Base-by-base conservation (phyloP, 2,113 vertebrate species). In the Callorhinus ursinus region DNA sequence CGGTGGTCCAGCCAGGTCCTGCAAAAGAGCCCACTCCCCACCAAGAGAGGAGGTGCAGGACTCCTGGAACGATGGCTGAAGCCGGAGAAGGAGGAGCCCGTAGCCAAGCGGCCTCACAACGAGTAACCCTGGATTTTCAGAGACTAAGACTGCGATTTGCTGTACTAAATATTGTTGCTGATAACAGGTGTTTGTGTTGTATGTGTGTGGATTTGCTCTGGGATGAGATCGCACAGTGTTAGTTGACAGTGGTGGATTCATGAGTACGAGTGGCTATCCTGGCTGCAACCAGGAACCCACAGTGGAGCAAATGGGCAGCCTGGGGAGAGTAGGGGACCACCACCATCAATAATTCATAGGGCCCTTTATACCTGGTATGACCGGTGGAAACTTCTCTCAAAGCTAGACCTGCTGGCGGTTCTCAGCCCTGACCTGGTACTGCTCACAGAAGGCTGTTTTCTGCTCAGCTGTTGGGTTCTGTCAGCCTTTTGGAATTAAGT, bases 61-160 rank as follows among this genome's bases (percentile, higher is more conserved):
- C 69, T 98, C 89, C 97, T 98, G 97, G 98, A 98, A 14, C 93
- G 92, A 28, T 99, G 99, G 98, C 98, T 99, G 39, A 98, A 98
- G 93, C 98, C 97, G 51, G 97, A 98, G n/a, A 96, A 98, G 63
- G 97, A 98, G 81, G 99, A 94, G 55, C 98, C 96, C 0, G 92
- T 59, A 93, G 98, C 89, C 4, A 99, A 99, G 97, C 99, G 99
- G 93, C 98, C 79, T 57, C 98, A 98, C 96, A 84, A 8, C 46
- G 95, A 98, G 80, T 96, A 90, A 26, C 10, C 5, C 31, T 16
- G 86, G 90, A 4, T 95, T 93, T 49, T 69, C 13, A 67, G 90
- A 82, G 87, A 18, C 80, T 90, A 33, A 12, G 28, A 53, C 51
- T 33, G 0, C 0, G 4, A 16, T 26, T 19, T 36, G 13, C 19